Conservation (phyloP, 2,888 invertebrate genomes). For the Linhomoeus sp. region DNA sequence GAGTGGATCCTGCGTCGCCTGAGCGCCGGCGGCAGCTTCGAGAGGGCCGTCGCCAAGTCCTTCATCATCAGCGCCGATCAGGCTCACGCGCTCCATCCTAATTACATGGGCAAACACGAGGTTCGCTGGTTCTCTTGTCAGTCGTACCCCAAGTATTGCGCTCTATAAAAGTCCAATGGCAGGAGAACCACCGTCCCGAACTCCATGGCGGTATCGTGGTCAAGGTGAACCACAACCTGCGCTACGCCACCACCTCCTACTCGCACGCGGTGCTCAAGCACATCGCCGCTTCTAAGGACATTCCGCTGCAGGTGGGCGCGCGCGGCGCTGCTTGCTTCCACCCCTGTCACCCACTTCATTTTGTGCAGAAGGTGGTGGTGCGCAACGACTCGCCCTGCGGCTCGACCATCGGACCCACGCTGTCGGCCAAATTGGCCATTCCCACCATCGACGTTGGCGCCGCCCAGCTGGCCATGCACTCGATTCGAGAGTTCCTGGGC, state of each 20-base stretch:
- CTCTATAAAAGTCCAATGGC: conserved; percentile 9
- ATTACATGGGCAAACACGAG: conserved; percentile 31
- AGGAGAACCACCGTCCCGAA: conserved; percentile 24
- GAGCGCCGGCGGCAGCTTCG: conserved; percentile 16
- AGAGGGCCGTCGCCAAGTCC: conserved; percentile 33
- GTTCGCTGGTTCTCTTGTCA: conserved; percentile 10
- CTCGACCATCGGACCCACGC: conserved; percentile 36
- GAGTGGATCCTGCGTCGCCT: conserved; percentile 32
- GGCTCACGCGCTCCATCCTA: conserved; percentile 35
- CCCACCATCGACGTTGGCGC: conserved; percentile 35
- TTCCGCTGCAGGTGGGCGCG: conserved; percentile 34
- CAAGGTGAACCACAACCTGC: conserved; percentile 35
- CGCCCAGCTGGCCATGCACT: conserved; percentile 37
- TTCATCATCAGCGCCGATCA: conserved; percentile 31
- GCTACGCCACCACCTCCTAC: conserved; percentile 35
- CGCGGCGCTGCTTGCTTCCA: conserved; percentile 36
- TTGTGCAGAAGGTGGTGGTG: conserved; percentile 34
- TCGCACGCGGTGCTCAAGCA: conserved; percentile 33
- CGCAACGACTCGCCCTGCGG: conserved; percentile 36
- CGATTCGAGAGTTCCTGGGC: conserved; percentile 34
- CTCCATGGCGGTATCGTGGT: conserved; percentile 12
- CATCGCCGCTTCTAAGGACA: conserved; percentile 28
- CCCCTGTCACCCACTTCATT: conserved; percentile 35
- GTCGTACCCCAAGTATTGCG: too few species aligned
- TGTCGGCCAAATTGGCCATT: conserved; percentile 34